Base-by-base conservation (phyloP, 2,113 vertebrate genomes). In the Astatotilapia flaviijosephi region DNA sequence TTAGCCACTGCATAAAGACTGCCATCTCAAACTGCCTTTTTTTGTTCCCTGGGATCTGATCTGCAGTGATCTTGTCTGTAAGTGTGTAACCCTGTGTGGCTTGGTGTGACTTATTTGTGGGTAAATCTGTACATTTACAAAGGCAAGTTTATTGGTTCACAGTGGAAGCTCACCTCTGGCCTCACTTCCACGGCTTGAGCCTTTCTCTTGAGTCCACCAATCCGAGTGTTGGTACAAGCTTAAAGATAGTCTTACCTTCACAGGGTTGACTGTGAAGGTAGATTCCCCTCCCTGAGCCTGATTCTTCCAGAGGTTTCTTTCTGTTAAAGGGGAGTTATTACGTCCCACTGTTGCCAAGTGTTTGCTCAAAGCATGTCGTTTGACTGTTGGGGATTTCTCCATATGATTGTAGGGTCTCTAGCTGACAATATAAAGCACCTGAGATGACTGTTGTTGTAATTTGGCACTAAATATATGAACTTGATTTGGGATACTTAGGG, bases 191-290 rank as follows among this genome's bases (percentile, higher is more conserved):
- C 6, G 4, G 17, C 17, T 35, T 62, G 58, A 62, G 58, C 58
- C 28, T 62, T 62, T 33, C 15, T 33, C 28, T 62, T 4, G 58
- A 35, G 58, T 35, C 58, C 58, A 62, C 58, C 58, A 35, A n/a
- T 62, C 0, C 4, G 2, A 62, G 9, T 4, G 58, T 62, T 62
- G 31, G 0, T n/a, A 62, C 58, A n/a, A 0, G 31, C 58, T 62
- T 62, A 62, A 62, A 1, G 60, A 0, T 35, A 62, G 12, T 42
- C 40, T 42, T 60, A 60, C 28, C 28, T 60, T 60, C 56, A 60
- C 56, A 33, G 35, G 19, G 17, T 35, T 62, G 58, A 62, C 17
- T 35, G 31, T 12, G 17, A 62, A 62, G 9, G 58, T 54, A 23
- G 53, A 54, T 54, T 12, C n/a, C 53, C 10, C n/a, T 23, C 10